These are phyloP conservation scores for Muraenolepis orangiensis DNA, from an alignment of 2,797 vertebrate genomes.

Conservation along the genomic window DNA sequence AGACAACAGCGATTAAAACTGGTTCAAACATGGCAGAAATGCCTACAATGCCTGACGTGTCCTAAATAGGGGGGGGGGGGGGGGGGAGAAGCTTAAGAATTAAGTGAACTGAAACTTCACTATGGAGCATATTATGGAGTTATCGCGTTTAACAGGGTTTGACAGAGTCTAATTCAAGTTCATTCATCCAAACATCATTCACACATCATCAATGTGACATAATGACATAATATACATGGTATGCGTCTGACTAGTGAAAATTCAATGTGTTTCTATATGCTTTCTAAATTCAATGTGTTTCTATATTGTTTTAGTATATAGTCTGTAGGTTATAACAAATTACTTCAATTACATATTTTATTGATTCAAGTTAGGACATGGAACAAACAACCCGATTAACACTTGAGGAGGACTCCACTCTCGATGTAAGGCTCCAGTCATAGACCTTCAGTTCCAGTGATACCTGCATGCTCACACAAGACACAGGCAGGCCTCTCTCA, in stretches of 20 bases:
- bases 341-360: no score
- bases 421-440: not conserved
- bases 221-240: not conserved
- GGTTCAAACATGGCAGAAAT: slow-evolving; percentile 47
- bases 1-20: slow-evolving; percentile 46
- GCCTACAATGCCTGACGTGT: slow-evolving; percentile 17
- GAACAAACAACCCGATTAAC: not conserved
- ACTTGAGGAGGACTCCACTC: not conserved
- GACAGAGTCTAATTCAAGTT: no score
- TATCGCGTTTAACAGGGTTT: not conserved
- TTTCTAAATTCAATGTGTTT: no score
- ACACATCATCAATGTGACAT: not conserved
- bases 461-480: no score
- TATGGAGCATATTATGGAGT: slow-evolving; percentile 1
- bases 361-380: no score
- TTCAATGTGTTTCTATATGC: not conserved
- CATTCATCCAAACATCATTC: not conserved
- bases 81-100: slow-evolving; percentile 17
- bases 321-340: not conserved
- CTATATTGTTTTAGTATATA: not conserved
- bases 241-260: not conserved
- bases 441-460: not conserved
- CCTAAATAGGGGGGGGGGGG: no score
- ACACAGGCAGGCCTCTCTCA: no score
- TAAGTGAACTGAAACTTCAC: slow-evolving; percentile 18